Percentiles rank a stretch among this genome's conserved stretches.
These are phyloP conservation scores for Rhynchomys soricoides DNA, from an alignment of 2,113 vertebrate genomes.

Conservation along the genomic window DNA sequence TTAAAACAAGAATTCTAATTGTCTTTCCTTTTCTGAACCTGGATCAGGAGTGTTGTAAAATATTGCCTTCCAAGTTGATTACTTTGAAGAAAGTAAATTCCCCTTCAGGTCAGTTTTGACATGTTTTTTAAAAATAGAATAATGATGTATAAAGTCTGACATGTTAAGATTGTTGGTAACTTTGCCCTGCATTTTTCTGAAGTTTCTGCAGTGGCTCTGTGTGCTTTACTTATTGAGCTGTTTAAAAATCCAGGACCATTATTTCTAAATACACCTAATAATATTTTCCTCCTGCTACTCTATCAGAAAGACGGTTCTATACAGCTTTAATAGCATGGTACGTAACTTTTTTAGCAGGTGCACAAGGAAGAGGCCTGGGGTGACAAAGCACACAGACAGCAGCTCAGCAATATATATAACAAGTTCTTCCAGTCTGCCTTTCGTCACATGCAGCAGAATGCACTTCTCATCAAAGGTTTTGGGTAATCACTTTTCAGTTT, in stretches of 20 bases:
- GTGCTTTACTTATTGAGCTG: background rate
- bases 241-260: background rate
- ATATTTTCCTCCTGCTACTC: background rate
- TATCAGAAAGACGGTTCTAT: background rate
- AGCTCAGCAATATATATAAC: background rate
- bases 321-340: background rate
- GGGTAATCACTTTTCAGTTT: background rate
- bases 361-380: background rate
- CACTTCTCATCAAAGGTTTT: background rate
- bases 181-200: background rate
- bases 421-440: background rate
- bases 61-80: background rate
- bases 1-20: background rate
- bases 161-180: background rate
- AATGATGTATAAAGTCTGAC: background rate
- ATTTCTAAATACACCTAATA: background rate
- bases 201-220: background rate
- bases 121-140: background rate
- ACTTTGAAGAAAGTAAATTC: constrained; percentile 9
- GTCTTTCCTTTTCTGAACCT: background rate
- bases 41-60: background rate
- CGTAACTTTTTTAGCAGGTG: background rate
- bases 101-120: background rate
- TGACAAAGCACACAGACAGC: background rate
- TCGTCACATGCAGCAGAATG: background rate